phyloP scores from a whole-genome alignment of 2,113 vertebrate species.

The Urocitellus parryii region DNA sequence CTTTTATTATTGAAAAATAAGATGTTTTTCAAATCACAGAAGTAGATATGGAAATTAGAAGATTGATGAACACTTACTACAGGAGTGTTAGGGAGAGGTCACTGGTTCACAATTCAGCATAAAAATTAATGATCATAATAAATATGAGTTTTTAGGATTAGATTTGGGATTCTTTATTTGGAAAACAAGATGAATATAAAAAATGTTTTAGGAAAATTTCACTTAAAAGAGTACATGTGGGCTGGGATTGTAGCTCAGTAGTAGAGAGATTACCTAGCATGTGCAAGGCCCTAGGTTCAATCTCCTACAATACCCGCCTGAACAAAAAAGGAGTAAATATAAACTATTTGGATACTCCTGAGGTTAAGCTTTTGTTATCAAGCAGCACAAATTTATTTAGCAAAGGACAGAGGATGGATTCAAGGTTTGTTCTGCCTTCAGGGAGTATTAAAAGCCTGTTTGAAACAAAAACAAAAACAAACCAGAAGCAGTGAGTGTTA shows the following conservation, averaged over 20 bases:
- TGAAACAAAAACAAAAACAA: not conserved
- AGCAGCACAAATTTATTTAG: not conserved
- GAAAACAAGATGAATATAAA: not conserved
- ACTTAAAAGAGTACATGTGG: not conserved
- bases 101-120: not conserved
- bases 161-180: not conserved
- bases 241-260: not conserved
- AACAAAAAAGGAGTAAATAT: not conserved
- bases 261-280: not conserved
- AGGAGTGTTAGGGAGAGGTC: not conserved
- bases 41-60: not conserved
- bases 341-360: not conserved
- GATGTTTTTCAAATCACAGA: not conserved
- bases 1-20: not conserved
- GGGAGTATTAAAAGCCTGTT: not conserved
- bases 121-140: not conserved
- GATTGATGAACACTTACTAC: not conserved
- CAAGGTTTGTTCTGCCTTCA: not conserved
- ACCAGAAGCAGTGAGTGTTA: not conserved
- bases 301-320: too few species aligned
- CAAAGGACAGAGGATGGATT: not conserved
- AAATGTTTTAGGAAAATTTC: not conserved
- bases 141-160: not conserved
- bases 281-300: not conserved
- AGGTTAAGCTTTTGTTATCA: not conserved